Evolutionary conservation across 2,888 invertebrate species (phyloP).

Genomic region (Meghimatium bilineatum): DNA sequence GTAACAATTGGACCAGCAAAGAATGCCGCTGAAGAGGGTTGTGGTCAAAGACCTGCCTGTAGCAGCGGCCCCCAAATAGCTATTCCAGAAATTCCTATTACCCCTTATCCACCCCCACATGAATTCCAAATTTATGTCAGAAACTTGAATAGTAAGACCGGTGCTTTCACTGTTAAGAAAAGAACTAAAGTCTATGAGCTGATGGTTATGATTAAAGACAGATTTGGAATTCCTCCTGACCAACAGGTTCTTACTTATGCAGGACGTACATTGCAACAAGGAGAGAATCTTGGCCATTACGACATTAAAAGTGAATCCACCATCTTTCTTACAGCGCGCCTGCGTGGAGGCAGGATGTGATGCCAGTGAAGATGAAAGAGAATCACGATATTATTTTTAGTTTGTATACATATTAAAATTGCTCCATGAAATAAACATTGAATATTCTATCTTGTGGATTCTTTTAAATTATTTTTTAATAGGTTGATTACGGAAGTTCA

Average conservation of each 20-base stretch:
- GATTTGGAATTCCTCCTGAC: neutral
- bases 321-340: neutral
- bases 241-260: neutral
- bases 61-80: neutral
- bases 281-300: neutral
- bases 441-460: no score
- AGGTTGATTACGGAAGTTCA: no score
- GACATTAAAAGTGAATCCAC: neutral
- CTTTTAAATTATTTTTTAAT: no score
- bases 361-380: no score
- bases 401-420: no score
- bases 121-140: neutral
- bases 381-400: no score
- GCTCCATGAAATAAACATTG: no score
- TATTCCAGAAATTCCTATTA: neutral
- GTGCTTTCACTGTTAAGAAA: neutral
- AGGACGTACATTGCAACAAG: neutral
- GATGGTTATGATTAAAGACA: constrained; percentile 1
- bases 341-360: neutral
- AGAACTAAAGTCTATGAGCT: neutral
- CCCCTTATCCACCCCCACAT: neutral
- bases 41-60: neutral
- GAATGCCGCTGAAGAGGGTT: no score
- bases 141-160: neutral
- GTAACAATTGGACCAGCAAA: no score